A percentile compares a stretch with the other conserved stretches of the same genome.
phyloP scores from a whole-genome alignment of 2,888 invertebrate species.

The Pristionchus fissidentatus region DNA sequence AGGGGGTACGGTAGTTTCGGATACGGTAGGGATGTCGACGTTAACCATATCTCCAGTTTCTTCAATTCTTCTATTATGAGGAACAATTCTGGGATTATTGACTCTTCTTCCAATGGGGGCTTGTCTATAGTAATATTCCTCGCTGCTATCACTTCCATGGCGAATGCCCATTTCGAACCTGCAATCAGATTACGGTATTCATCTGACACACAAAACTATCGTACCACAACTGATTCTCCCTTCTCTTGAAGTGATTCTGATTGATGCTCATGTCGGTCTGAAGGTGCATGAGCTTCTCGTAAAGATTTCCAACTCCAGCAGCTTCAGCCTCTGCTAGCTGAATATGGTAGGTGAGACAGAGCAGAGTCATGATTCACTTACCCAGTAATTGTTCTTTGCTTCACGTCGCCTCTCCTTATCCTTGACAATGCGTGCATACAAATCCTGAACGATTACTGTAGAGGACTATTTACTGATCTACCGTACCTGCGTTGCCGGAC shows the following conservation, averaged over 20 bases:
- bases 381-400: neutral
- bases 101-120: too few relatives aligned
- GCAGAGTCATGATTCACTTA: slow-evolving; percentile 4
- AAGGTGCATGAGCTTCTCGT: slow-evolving; percentile 21
- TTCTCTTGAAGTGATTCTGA: neutral
- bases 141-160: neutral
- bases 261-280: slow-evolving; percentile 38
- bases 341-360: neutral
- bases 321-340: neutral
- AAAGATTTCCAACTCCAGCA: slow-evolving; percentile 23
- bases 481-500: slow-evolving; percentile 16
- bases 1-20: too few relatives aligned
- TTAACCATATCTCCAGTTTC: too few relatives aligned
- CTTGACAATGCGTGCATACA: neutral
- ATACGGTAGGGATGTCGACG: too few relatives aligned
- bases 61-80: too few relatives aligned
- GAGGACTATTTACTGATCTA: neutral
- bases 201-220: slow-evolving; percentile 18
- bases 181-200: neutral
- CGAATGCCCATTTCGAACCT: slow-evolving; percentile 30
- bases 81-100: too few relatives aligned
- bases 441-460: neutral
- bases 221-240: slow-evolving; percentile 19
- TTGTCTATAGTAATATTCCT: slow-evolving; percentile 6
- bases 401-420: neutral